Evolutionary conservation across 2,888 invertebrate genomes (phyloP), one percentile per base, ranked within the genome.

Genomic region (Anagyrus pseudococci): DNA sequence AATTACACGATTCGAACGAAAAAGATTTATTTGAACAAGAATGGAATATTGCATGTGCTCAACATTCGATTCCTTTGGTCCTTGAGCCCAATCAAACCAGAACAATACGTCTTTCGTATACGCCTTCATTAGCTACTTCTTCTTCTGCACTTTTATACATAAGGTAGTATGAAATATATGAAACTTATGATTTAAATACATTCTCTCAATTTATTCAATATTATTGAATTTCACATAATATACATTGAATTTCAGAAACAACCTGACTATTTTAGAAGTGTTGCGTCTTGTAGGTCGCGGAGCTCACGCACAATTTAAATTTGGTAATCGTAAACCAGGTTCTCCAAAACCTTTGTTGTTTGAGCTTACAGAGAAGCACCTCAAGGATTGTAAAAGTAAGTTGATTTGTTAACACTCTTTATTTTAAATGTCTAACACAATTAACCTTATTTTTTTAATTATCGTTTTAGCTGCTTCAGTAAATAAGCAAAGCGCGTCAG

Each of bases 181-280:
- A 8, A 25, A 47, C 26, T 59, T 40, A 4, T n/a, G 52, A 50
- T 13, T 17, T 20, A 2, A 40, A 6, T 33, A 23, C 4, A 33
- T 1, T 46, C 3, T 44, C 4, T 2, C 37, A 7, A 25, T 17
- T 6, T 33, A 23, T n/a, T 37, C 7, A 29, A 44, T 53, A 15
- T 23, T 41, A 41, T 53, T 40, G 17, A 40, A 29, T 23, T 20
- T 22, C 10, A 25, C 23, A 52, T 8, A 22, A n/a, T 29, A 25
- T 17, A 1, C 22, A 19, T 50, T 52, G 4, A 29, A 29, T 64
- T 78, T 40, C 79, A 90, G 97, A 72, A 98, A 98, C 81, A 98
- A 98, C 81, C 83, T 98, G 75, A 98, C 98, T 0, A 88, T 95
- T 40, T 81, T 97, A 75, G 98, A 98, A 81, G 89, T 90, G 2